Evolutionary conservation across 2,797 vertebrate genomes (phyloP), one percentile per base, ranked within the genome.

Genomic region (Falco naumanni): DNA sequence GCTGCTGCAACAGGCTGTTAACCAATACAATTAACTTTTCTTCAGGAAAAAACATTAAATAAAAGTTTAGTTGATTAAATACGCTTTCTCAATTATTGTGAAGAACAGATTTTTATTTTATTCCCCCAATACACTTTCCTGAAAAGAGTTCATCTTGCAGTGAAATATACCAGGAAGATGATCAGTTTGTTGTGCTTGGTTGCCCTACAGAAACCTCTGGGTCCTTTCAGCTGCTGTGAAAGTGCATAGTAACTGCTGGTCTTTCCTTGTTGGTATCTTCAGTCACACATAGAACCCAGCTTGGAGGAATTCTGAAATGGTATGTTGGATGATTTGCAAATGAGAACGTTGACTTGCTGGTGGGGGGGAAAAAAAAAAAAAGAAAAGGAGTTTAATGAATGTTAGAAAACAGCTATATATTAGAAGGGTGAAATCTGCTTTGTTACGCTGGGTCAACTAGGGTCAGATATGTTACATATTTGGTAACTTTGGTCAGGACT

Each of bases 11-110:
- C 33, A 79, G 50, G 19, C 51, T 39, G 37, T 34, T 82, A 89
- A 89, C 39, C 14, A 79, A 48, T 16, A 54, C 12, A 89, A 69
- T 59, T 57, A 94, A 72, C 8, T 95, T 72, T 69, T 89, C 28
- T 90, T 90, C 28, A 60, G 66, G 31, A 96, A 84, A 66, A 2
- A 5, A 3, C 33, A 72, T 47, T 89, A 90, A 93, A 95, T 56
- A 91, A 78, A 90, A 76, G 5, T 56, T 82, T 64, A 72, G 26
- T 82, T 87, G 91, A 90, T 94, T 82, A 89, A 94, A 66, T 69
- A 57, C 37, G 3, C 19, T 79, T 79, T 92, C 24, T 72, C 34
- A 33, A 13, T 79, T 75, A 61, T 33, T 64, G 39, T 59, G 22
- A 84, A 87, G 31, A 92, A n/a, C 15, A 64, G 17, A 15, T 45